Evolutionary conservation across 1,140 invertebrate genomes (phyloP), one percentile per base, ranked within the genome.

Genomic region (Nilaparvata lugens): DNA sequence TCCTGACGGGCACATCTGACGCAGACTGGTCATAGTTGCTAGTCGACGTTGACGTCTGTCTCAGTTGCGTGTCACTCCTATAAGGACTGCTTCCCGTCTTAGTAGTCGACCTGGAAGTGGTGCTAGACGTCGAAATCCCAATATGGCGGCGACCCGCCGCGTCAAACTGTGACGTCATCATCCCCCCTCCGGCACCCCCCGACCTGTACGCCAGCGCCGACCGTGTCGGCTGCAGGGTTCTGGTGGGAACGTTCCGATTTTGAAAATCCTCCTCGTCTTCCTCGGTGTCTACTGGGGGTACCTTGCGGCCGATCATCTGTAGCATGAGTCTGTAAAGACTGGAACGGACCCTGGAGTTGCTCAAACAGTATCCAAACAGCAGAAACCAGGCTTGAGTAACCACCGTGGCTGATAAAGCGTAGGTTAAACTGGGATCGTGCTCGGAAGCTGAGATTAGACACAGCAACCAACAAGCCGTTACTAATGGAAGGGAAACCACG

Each of bases 81-180:
- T 95, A 95, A 7, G 92, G 90, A 74, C 91, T 94, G 23, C 91
- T 93, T 67, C 89, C 89, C 7, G 92, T 95, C 74, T 96, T 97
- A 35, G 91, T 93, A 4, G 93, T 97, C 35, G 93, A 95, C 56
- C 92, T 78, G 14, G 92, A 95, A 1, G 93, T 97, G 0, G 93
- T 96, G 58, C 90, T 94, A 0, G 92, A 93, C 0, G 92, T 93
- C n/a, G 93, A 96, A 61, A 97, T 95, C 21, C 93, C 93, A 62
- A 96, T 86, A 69, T 94, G 93, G 52, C 92, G 75, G 63, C 88
- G 76, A 1, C 83, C 77, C 18, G 81, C 76, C 6, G 71, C 70
- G 24, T 77, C 74, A 5, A 71, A 68, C 2, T 73, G 73, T 45
- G 75, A 69, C 72, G 79, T 77, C 58, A 70, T 70, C 18, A 74